Evolutionary conservation across 2,797 vertebrate genomes (phyloP).

Genomic region (Tokudaia muenninki): DNA sequence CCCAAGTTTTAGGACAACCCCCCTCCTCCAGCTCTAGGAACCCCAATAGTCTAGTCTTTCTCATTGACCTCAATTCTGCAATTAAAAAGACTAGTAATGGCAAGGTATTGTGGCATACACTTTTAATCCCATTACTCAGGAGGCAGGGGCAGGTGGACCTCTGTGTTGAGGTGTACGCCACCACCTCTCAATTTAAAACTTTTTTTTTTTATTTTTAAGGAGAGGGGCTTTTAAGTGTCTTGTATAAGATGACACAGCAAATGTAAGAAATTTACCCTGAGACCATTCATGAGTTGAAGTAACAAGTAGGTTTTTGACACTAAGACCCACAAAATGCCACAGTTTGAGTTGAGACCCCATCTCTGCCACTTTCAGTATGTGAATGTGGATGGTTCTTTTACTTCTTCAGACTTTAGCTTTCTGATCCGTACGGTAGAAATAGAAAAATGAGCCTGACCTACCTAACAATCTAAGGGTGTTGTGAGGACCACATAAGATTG

Average conservation of each 20-base stretch:
- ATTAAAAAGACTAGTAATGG: background rate
- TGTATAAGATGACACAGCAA: conserved; percentile 15
- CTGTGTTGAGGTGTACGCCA: background rate
- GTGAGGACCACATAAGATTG: background rate
- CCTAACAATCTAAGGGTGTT: conserved; percentile 16
- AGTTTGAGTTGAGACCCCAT: conserved; percentile 22
- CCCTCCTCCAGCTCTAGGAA: background rate
- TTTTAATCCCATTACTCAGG: background rate
- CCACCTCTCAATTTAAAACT: background rate
- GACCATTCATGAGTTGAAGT: background rate
- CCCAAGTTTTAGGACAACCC: background rate
- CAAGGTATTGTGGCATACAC: background rate
- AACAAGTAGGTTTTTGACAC: background rate
- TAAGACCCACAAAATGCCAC: background rate
- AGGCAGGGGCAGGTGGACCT: background rate
- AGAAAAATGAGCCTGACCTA: conserved; percentile 18
- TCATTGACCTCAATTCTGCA: background rate
- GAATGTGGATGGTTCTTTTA: conserved; percentile 18
- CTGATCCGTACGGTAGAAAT: background rate
- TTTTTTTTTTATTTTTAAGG: background rate
- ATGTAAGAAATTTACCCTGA: background rate
- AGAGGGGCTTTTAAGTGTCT: background rate
- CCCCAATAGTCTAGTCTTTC: background rate
- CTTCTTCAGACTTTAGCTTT: conserved; percentile 55
- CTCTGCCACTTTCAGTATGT: background rate